Conservation (phyloP, 1,140 invertebrate species). For the Branchinecta lindahli region DNA sequence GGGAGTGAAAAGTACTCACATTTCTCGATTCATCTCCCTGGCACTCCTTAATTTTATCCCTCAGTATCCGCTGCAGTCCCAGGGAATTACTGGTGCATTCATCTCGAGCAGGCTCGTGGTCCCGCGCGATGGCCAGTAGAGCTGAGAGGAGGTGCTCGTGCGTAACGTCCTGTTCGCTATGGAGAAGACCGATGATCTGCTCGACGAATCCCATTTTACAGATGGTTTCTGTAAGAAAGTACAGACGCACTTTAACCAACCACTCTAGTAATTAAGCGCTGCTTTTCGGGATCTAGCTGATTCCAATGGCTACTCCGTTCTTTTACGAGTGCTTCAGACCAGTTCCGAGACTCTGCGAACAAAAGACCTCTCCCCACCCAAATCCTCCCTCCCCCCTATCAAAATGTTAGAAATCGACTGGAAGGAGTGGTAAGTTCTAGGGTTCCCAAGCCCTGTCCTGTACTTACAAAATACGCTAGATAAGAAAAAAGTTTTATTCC, state of each 20-base stretch:
- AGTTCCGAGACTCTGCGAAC: constrained; percentile 43
- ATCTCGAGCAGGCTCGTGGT: constrained; percentile 34
- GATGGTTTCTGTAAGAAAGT: constrained; percentile 30
- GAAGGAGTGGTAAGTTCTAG: no score
- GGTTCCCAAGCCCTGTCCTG: no score
- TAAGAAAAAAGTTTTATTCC: no score
- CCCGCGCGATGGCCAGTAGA: constrained; percentile 33
- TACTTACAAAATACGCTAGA: no score
- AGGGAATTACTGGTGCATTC: constrained; percentile 38
- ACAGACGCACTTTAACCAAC: not conserved
- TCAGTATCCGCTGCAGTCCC: constrained; percentile 31
- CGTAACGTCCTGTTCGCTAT: constrained; percentile 30
- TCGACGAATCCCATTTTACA: constrained; percentile 43
- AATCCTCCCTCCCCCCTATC: no score
- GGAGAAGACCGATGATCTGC: constrained; percentile 37
- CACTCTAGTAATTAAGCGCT: not conserved
- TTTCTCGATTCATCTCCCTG: not conserved
- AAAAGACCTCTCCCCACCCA: constrained; percentile 33
- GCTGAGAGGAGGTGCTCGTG: constrained; percentile 42
- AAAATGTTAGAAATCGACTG: no score
- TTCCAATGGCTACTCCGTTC: constrained; percentile 43
- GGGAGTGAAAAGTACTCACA: not conserved
- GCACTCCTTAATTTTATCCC: not conserved
- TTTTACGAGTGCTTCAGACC: constrained; percentile 43
- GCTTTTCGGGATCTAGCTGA: constrained; percentile 33